A percentile compares a stretch with the other conserved stretches of the same genome.
phyloP scores from a whole-genome alignment of 2,888 invertebrate species.

The Rambutsinella grinnellia region DNA sequence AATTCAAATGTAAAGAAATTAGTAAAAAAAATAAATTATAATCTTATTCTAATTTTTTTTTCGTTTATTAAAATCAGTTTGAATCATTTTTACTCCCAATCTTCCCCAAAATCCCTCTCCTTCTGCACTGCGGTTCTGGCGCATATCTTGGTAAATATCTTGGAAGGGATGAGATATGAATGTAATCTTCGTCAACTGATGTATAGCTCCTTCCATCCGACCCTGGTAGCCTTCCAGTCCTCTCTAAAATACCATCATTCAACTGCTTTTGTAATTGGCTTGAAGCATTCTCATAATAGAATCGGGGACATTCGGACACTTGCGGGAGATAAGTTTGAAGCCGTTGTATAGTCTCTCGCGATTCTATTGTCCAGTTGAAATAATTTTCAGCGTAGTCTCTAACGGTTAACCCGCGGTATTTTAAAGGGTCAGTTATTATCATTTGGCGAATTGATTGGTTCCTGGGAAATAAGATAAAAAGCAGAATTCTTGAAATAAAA shows the following conservation, averaged over 20 bases:
- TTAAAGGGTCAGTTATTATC: not conserved
- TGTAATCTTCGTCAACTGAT: constrained; percentile 15
- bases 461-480: constrained; percentile 1
- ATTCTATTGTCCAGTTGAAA: constrained; percentile 10
- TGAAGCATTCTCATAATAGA: constrained; percentile 7
- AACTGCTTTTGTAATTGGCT: not conserved
- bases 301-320: constrained; percentile 9
- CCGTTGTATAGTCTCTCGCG: not conserved
- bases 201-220: constrained; percentile 23
- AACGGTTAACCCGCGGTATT: constrained; percentile 12
- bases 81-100: too few relatives aligned
- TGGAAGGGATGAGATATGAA: not conserved
- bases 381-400: constrained; percentile 4
- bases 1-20: too few relatives aligned
- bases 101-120: too few relatives aligned
- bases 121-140: constrained; percentile 1
- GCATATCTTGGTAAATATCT: constrained; percentile 1
- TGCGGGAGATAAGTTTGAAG: constrained; percentile 11
- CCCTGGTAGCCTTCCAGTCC: constrained; percentile 20
- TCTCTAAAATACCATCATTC: not conserved
- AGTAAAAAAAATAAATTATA: too few relatives aligned
- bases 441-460: constrained; percentile 9
- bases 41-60: too few relatives aligned
- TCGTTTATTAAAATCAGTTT: too few relatives aligned
- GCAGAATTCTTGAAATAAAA: too few relatives aligned